Base-by-base conservation (phyloP, 2,113 vertebrate genomes). In the Xiphophorus couchianus region DNA sequence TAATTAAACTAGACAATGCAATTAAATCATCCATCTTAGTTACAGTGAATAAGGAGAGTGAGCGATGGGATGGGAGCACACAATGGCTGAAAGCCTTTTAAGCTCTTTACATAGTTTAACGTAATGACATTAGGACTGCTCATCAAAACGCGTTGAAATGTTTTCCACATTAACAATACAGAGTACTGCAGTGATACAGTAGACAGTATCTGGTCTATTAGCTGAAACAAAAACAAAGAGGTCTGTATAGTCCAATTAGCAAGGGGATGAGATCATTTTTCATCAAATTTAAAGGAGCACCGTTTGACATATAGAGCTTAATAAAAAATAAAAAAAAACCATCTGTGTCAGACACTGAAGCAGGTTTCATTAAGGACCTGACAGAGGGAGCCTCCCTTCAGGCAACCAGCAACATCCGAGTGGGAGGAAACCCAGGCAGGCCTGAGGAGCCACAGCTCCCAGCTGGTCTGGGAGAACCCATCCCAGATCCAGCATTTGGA, bases 401-500 rank as follows among this genome's bases (percentile, higher is more conserved):
- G 60, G 33, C 39, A 13, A 37, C 3, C 19, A 35, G 66, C 3
- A n/a, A 35, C 29, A 62, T 62, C 75, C 66, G 67, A 54, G 54
- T 25, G 39, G 29, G 64, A 62, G 33, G 33, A 68, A 62, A 66
- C 73, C 74, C 29, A 68, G 69, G 70, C 30, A 33, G 42, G 66
- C 61, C 73, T 44, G 58, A 48, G 75, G 75, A 66, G 75, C 74
- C n/a, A 7, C 51, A 33, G 62, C 65, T 66, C 66, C 82, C 30
- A 69, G 62, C 48, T 60, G 69, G 27, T 33, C 66, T 66, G 37
- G 66, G 63, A 83, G 25, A 39, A 77, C 10, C 39, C 78, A 35
- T 71, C 66, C 48, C 35, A 4, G 62, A 37, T 63, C 74, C 80
- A 54, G 63, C 88, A 87, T 77, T 80, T 84, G 81, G 73, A 75